phyloP scores from a whole-genome alignment of 2,888 invertebrate genomes.

The Sinopyrophorus schimmeli region DNA sequence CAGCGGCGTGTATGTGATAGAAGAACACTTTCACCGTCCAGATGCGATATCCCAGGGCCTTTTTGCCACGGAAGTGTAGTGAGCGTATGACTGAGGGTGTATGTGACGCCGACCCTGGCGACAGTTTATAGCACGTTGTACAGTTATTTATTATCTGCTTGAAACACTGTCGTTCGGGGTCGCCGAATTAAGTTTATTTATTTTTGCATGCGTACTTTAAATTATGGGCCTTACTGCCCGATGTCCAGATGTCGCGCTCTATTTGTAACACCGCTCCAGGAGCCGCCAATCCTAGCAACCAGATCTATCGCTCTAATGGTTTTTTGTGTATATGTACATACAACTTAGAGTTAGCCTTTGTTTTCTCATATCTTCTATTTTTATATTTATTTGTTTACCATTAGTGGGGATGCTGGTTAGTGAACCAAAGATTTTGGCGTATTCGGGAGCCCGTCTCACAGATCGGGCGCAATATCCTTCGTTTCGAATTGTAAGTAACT shows the following conservation, averaged over 20 bases:
- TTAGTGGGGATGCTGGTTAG: constrained; percentile 43
- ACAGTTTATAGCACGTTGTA: constrained; percentile 45
- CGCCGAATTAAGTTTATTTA: constrained; percentile 41
- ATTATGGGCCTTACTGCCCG: constrained; percentile 22
- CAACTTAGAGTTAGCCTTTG: constrained; percentile 31
- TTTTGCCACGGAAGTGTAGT: constrained; percentile 77
- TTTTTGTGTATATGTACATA: constrained; percentile 49
- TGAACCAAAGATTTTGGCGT: constrained; percentile 54
- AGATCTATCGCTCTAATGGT: constrained; percentile 40
- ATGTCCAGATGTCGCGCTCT: constrained; percentile 24
- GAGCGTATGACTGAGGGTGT: constrained; percentile 37
- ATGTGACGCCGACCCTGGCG: constrained; percentile 40
- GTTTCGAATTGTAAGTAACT: constrained; percentile 46
- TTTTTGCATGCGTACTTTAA: constrained; percentile 45
- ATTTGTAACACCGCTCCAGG: constrained; percentile 35
- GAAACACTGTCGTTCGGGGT: constrained; percentile 39
- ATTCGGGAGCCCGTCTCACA: constrained; percentile 32
- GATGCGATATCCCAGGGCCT: constrained; percentile 60
- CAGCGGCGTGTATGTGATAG: constrained; percentile 70
- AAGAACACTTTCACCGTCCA: constrained; percentile 72
- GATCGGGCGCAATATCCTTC: constrained; percentile 39
- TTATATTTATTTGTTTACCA: constrained; percentile 38
- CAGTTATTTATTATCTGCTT: constrained; percentile 49
- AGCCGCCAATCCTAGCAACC: constrained; percentile 43
- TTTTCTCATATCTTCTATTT: constrained; percentile 33